A percentile compares a stretch with the other conserved stretches of the same genome.
Conservation (phyloP, 2,113 vertebrate species). For the Platichthys stellatus region DNA sequence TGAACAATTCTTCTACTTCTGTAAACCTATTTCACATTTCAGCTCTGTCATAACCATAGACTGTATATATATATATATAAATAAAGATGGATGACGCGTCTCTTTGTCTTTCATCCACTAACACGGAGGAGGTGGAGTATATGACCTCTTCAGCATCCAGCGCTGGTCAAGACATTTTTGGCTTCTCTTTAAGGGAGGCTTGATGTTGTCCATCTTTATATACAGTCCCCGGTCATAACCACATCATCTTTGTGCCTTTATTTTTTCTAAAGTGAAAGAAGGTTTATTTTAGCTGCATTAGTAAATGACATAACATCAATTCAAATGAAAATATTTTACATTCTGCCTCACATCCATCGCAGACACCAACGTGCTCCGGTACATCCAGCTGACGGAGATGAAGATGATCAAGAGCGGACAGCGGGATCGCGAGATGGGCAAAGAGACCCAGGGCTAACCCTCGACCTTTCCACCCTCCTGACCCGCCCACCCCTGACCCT, state of each 20-base stretch:
- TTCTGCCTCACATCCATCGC: slow-evolving; percentile 19
- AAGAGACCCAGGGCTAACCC: slow-evolving; percentile 83
- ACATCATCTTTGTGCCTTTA: neutral
- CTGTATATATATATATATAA: too few relatives aligned
- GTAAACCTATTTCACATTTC: too few relatives aligned
- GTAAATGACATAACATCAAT: neutral
- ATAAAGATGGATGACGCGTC: too few relatives aligned
- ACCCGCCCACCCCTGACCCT: slow-evolving; percentile 50
- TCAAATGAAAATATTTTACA: neutral
- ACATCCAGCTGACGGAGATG: slow-evolving; percentile 96
- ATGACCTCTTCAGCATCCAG: too few relatives aligned
- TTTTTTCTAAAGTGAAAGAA: neutral
- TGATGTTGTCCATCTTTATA: neutral
- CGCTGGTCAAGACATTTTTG: neutral
- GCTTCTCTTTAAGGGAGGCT: neutral
- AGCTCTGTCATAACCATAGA: too few relatives aligned
- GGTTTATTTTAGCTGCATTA: neutral
- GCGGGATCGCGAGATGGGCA: slow-evolving; percentile 83
- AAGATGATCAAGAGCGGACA: slow-evolving; percentile 89
- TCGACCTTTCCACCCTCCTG: slow-evolving; percentile 25
- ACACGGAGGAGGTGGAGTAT: too few relatives aligned
- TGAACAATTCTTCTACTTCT: too few relatives aligned
- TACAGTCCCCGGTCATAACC: too few relatives aligned
- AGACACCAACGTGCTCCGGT: slow-evolving; percentile 93
- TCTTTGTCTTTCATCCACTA: too few relatives aligned